phyloP scores from a whole-genome alignment of 1,140 invertebrate species.

The Gyrodactylus bullatarudis region DNA sequence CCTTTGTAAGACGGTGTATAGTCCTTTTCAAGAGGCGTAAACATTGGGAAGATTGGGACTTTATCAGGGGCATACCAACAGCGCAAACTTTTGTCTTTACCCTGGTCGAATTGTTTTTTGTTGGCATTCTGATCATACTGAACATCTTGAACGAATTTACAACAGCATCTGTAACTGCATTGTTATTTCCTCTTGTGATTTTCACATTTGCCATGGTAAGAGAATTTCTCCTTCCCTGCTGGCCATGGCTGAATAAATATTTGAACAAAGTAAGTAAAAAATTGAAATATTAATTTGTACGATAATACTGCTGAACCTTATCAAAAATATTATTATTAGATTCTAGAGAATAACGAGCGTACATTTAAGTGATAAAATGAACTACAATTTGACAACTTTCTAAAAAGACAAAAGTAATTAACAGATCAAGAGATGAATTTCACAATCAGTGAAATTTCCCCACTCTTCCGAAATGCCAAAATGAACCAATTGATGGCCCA shows the following conservation, averaged over 20 bases:
- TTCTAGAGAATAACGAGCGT: too few species aligned
- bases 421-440: too few species aligned
- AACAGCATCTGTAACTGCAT: background rate
- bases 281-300: too few species aligned
- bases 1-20: background rate
- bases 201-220: background rate
- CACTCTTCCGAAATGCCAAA: too few species aligned
- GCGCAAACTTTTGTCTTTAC: background rate
- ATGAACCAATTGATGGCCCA: too few species aligned
- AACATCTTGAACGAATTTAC: constrained; percentile 1
- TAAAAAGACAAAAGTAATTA: too few species aligned
- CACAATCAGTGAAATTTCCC: too few species aligned
- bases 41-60: background rate
- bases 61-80: background rate
- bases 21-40: background rate
- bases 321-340: too few species aligned
- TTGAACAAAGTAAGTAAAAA: constrained; percentile 1
- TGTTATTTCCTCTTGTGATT: constrained; percentile 2
- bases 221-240: background rate
- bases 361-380: too few species aligned
- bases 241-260: background rate
- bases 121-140: background rate
- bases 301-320: too few species aligned
- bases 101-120: background rate
- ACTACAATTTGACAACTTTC: too few species aligned